Evolutionary conservation across 2,113 vertebrate species (phyloP), one percentile per base, ranked within the genome.

Genomic region (Anser brachyrhynchus): DNA sequence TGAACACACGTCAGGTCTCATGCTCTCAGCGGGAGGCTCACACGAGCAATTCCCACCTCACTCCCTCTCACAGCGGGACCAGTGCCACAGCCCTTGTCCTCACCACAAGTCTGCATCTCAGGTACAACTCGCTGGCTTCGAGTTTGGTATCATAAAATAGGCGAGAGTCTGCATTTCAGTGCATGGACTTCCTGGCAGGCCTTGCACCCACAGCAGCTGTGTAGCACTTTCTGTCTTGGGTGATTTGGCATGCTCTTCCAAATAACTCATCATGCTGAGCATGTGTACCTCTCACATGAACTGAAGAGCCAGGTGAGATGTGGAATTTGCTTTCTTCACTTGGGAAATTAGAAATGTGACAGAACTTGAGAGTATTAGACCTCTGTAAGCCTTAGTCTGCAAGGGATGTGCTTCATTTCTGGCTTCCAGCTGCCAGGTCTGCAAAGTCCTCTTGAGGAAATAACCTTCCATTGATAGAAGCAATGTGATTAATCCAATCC

Each of bases 51-150:
- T 86, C 86, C 66, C 49, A 69, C 46, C 29, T 77, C 20, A 14
- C 39, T 14, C 12, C 29, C 7, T 41, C 20, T 49, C 12, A 10
- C 37, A 43, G 14, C 0, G 2, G 17, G 22, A 77, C 12, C 17
- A 17, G 41, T 35, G 26, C 19, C 31, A 65, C 39, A 66, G 33
- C 7, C 23, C 6, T 31, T 80, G n/a, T 51, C 33, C 13, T 6
- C 28, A 41, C 5, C 8, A 0, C 6, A 28, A 67, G 20, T 20
- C 54, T 33, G n/a, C 0, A 2, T 29, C 28, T 21, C 31, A 49
- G 29, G 8, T 35, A n/a, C 7, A 35, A 37, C 25, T 19, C 15
- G 35, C 7, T 7, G 5, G 2, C 19, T 33, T 86, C 18, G 43
- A n/a, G 54, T 8, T 25, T 39, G 17, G 6, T 15, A 22, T 26